Base-by-base conservation (phyloP, 2,888 invertebrate genomes). In the Ophonus ardosiacus region DNA sequence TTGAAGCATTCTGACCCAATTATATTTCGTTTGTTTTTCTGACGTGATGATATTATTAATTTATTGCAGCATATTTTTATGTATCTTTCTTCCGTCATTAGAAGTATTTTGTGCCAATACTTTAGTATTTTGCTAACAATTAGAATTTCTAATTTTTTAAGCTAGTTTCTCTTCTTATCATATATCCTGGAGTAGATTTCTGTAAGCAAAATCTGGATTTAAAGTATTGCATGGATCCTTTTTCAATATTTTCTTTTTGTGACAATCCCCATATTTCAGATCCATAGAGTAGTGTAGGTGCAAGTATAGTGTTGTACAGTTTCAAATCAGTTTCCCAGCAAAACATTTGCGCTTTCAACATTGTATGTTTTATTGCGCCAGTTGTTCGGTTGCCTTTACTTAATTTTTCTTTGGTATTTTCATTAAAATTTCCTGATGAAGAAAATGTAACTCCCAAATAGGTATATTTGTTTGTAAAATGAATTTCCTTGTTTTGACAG, bases 11-110 rank as follows among this genome's bases (percentile, higher is more conserved):
- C 51, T 43, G 15, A 43, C 18, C 76, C 76, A 76, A 40, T 76
- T 76, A 8, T n/a, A 76, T 17, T 76, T 76, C 7, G 8, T 57
- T 31, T 24, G 17, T n/a, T 57, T 79, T 79, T 24, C 18, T 6
- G 6, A 10, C 1, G 51, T 18, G 31, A 3, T n/a, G 10, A 13
- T 1, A 65, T 2, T 6, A 21, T 13, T 65, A 65, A 21, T 7
- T 65, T 31, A 31, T 65, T 18, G 13, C 18, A 65, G 5, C 65
- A 65, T 10, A 65, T 7, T 65, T 65, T 65, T 0, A 18, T 3
- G 65, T 7, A 65, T 65, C 65, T 5, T 2, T 21, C 65, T 17
- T 65, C 65, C 5, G 65, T 17, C 65, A 65, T 65, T 0, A 65
- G 4, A 0, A 65, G 5, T 13, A 65, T 65, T 65, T 21, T 65